Base-by-base conservation (phyloP, 2,888 invertebrate genomes). In the Ennomos quercinarius region DNA sequence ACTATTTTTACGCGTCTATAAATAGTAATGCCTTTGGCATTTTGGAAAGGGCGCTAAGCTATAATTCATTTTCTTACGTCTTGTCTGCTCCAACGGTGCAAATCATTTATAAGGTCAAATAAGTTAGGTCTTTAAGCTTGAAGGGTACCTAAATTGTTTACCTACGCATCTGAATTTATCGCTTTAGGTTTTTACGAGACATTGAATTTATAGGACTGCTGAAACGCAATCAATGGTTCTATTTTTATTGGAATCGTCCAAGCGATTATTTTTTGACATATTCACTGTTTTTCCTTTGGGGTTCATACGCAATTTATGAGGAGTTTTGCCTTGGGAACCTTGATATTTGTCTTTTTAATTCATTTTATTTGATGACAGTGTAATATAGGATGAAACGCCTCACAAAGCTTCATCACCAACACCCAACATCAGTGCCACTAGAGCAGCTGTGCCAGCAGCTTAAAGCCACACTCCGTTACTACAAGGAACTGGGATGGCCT, bases 81-180 rank as follows among this genome's bases (percentile, higher is more conserved):
- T 48, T 42, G 58, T 13, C 43, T 43, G 35, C 13, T 27, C 37
- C 43, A 51, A 35, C 39, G 39, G 43, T 43, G 37, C 34, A n/a
- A 58, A 53, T 49, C 44, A 53, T 58, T 58, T 44, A 53, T 12
- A 58, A 58, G 58, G 58, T 58, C 53, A 53, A 58, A 58, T 49
- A 41, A 53, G 58, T 58, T 52, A 48, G 12, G 53, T n/a, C 44
- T 58, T 53, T 36, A 37, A 27, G 11, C 9, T 46, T n/a, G 3
- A 44, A 57, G 50, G 36, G 51, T 53, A 27, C 43, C 40, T 41
- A 48, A 58, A 53, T 40, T 47, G 58, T 53, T 58, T 53, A 48
- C 40, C 40, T 27, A 37, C 9, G 45, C 34, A 47, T 53, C 53
- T 58, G 39, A 34, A 51, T 38, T 51, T 47, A 27, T 35, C 12